Base-by-base conservation (phyloP, 2,888 invertebrate genomes). In the Aradus depressus region DNA sequence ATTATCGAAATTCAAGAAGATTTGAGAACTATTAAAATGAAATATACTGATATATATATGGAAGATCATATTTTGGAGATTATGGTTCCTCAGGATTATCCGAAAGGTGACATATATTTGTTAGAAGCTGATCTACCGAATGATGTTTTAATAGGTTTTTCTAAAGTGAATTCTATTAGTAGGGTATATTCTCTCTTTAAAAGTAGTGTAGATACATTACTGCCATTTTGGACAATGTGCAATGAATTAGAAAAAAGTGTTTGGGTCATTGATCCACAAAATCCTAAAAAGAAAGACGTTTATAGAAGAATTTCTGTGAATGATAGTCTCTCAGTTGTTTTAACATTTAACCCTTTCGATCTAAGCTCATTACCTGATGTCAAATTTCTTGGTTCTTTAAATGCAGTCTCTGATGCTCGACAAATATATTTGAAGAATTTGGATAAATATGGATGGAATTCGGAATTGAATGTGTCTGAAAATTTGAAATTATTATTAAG, bases 191-290 rank as follows among this genome's bases (percentile, higher is more conserved):
- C 35, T 3, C 12, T 25, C 16, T 47, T 47, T 22, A 47, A 47
- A 19, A 25, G 25, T 37, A 23, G 37, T 26, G 28, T 47, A 16
- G 47, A 47, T 22, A 25, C 32, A 14, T 38, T 47, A 18, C 16
- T 47, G 16, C 47, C 47, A 25, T 47, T 47, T 37, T 47, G 47
- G 47, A 47, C 10, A 25, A 37, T 47, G 25, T 47, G 47, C 28
- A 47, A 37, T 37, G n/a, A 6, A 12, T 47, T 47, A 47, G 47
- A 47, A 14, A 38, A 47, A 38, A 47, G 38, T 28, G 22, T 28
- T 25, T 47, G 47, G 47, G 47, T 47, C 14, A 19, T 47, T 23
- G 47, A 47, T 22, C 47, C 47, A 37, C 19, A 10, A 23, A 47
- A 37, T 3, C 47, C 47, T 2, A 35, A 47, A 22, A 47, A 47